Evolutionary conservation across 2,888 invertebrate species (phyloP), one percentile per base, ranked within the genome.

Genomic region (Tenthredo notha): DNA sequence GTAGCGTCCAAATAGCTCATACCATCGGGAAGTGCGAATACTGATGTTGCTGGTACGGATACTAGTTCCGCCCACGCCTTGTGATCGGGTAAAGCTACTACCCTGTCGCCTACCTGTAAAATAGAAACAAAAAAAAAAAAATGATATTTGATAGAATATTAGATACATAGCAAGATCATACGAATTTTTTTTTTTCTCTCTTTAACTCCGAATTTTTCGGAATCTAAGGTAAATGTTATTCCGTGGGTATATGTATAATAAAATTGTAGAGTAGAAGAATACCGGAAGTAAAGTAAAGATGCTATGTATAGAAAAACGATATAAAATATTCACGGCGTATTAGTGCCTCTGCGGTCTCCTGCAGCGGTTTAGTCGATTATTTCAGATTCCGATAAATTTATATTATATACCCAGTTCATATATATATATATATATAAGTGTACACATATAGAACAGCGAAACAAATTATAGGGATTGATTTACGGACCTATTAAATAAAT

Each of bases 61-160:
- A 97, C 97, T 86, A 97, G 94, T 94, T 98, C 98, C 9, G 98
- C 97, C 98, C 98, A 98, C 2, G 97, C 98, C 89, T 95, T 95
- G 94, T 96, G 97, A 93, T 98, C 97, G 0, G 97, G 97, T 85
- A 98, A 94, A 0, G 97, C 98, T 12, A 98, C 97, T 25, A 98
- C 98, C 92, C 96, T 95, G 92, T 97, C 97, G 74, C 97, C 97
- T 88, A 97, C 95, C 97, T 97, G 92, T 1, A 87, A 85, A n/a
- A 54, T 10, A 75, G 5, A 33, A 80, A 80, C 18, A 43, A 4
- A 25, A 25, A 33, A 25, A 25, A 33, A 33, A 33, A 2, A 10
- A 61, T 61, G 0, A 12, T 4, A 25, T 61, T 21, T 12, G 12
- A 21, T 61, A 12, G 10, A 25, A 61, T 3, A 25, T 21, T 5